phyloP scores from a whole-genome alignment of 2,113 vertebrate genomes.

The Electrona antarctica region DNA sequence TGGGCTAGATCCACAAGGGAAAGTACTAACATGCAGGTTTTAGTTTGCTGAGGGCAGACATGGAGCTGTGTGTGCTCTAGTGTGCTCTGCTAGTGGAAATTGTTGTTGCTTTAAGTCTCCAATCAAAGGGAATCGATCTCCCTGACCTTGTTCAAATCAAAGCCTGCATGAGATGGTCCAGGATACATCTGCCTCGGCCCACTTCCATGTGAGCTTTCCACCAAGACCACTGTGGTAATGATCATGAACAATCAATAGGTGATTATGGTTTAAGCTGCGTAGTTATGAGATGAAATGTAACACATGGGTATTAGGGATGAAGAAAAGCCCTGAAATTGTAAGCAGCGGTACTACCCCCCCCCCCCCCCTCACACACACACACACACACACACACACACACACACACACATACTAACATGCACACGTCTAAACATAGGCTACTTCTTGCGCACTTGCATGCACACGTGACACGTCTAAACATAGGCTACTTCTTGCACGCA shows the following conservation, averaged over 20 bases:
- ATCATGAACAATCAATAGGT: conserved; percentile 60
- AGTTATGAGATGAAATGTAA: conserved; percentile 29
- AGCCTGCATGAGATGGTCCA: conserved; percentile 28
- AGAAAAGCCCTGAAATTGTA: conserved; percentile 1
- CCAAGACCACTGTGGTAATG: conserved; percentile 36
- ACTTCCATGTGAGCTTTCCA: conserved; percentile 23
- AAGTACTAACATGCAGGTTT: too few relatives aligned
- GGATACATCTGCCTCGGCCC: conserved; percentile 25
- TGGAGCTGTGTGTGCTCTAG: conserved; percentile 4
- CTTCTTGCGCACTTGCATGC: neutral
- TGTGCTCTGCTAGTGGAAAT: conserved; percentile 33
- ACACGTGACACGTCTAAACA: neutral
- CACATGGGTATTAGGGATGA: neutral
- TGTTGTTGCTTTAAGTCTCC: conserved; percentile 44
- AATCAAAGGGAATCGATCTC: conserved; percentile 60
- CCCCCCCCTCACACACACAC: neutral
- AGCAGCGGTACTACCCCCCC: neutral
- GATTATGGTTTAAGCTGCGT: conserved; percentile 49
- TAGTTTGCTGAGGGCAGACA: conserved; percentile 16
- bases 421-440: too few relatives aligned
- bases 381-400: neutral
- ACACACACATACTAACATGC: neutral
- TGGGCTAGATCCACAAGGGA: too few relatives aligned
- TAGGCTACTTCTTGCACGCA: neutral
- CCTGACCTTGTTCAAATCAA: conserved; percentile 68